Percentiles rank a stretch among this genome's conserved stretches.
These are phyloP conservation scores for Melieria picta DNA, from an alignment of 2,888 invertebrate genomes.

Conservation along the genomic window DNA sequence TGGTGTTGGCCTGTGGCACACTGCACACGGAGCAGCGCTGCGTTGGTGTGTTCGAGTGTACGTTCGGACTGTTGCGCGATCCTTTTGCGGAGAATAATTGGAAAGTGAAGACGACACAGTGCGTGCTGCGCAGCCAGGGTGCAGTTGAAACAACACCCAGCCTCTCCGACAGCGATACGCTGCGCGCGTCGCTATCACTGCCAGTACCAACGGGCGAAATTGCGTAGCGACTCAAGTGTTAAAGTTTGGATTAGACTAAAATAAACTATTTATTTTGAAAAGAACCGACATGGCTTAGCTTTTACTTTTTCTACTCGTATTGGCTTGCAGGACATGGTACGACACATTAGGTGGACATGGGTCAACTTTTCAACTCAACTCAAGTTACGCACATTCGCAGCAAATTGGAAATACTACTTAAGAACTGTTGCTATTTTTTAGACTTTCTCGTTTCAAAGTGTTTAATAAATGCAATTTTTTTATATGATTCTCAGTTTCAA, in stretches of 20 bases:
- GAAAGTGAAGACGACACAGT: slow-evolving; percentile 73
- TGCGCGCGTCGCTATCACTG: slow-evolving; percentile 50
- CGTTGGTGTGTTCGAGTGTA: slow-evolving; percentile 74
- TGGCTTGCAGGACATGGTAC: too few species aligned
- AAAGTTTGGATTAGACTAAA: slow-evolving; percentile 10
- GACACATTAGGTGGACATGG: too few species aligned
- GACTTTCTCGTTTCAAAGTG: too few species aligned
- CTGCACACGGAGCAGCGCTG: slow-evolving; percentile 68
- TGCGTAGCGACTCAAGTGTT: slow-evolving; percentile 35
- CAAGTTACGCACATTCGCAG: too few species aligned
- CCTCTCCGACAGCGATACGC: slow-evolving; percentile 51
- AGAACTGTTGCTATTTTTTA: too few species aligned
- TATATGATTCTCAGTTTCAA: too few species aligned
- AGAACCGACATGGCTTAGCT: too few species aligned
- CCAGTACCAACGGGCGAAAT: slow-evolving; percentile 53
- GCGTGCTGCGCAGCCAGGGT: slow-evolving; percentile 64
- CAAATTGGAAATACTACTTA: too few species aligned
- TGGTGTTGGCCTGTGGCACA: slow-evolving; percentile 73
- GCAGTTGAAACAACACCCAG: slow-evolving; percentile 49
- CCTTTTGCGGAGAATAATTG: slow-evolving; percentile 73
- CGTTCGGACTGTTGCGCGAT: slow-evolving; percentile 73
- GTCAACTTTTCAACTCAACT: too few species aligned
- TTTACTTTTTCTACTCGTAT: too few species aligned
- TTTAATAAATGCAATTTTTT: too few species aligned
- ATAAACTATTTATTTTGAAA: background rate